phyloP scores from a whole-genome alignment of 2,888 invertebrate species.

The Drosophila dives region DNA sequence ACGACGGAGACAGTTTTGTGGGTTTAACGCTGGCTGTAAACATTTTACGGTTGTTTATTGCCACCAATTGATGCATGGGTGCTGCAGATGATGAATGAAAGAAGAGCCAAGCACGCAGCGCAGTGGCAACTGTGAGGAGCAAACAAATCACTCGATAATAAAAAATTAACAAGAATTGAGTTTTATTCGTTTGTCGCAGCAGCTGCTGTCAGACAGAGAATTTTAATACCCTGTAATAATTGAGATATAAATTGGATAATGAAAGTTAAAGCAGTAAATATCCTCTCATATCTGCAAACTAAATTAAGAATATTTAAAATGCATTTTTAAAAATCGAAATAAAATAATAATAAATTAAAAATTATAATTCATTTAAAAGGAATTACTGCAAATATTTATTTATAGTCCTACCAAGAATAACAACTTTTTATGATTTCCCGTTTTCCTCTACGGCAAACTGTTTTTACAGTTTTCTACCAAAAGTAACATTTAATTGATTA shows the following conservation, averaged over 20 bases:
- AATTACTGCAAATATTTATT: fast-evolving
- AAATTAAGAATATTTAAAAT: background rate
- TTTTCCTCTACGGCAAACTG: background rate
- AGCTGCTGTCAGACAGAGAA: background rate
- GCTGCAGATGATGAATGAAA: slow-evolving; percentile 38
- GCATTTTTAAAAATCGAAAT: background rate
- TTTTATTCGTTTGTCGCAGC: slow-evolving; percentile 1
- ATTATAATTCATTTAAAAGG: background rate
- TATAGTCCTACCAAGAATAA: background rate
- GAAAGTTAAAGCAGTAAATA: background rate
- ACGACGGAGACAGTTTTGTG: slow-evolving; percentile 68
- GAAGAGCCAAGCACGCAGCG: slow-evolving; percentile 22
- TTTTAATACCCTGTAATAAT: background rate
- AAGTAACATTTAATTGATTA: background rate
- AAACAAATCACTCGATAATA: slow-evolving; percentile 8
- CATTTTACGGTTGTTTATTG: slow-evolving; percentile 75
- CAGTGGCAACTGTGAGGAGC: background rate
- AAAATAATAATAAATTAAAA: background rate
- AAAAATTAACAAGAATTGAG: slow-evolving; percentile 5
- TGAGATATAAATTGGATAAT: background rate
- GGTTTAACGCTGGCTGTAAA: slow-evolving; percentile 66
- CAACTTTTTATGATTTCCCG: background rate
- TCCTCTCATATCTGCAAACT: background rate
- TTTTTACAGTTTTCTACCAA: background rate
- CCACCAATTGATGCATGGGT: slow-evolving; percentile 68